Conservation (phyloP, 1,140 invertebrate species). For the Popillia japonica region DNA sequence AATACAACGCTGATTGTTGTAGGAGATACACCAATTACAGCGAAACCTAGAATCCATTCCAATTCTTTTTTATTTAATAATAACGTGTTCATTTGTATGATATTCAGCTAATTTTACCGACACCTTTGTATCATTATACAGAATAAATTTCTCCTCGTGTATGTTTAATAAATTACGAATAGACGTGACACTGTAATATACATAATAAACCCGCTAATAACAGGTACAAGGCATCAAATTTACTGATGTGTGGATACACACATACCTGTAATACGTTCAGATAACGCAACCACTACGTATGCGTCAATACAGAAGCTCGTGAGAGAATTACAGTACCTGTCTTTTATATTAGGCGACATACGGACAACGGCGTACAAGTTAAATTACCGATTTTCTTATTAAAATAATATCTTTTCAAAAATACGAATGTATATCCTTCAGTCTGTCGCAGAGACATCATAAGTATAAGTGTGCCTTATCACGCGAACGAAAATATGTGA, state of each 20-base stretch:
- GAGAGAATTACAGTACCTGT: constrained; percentile 30
- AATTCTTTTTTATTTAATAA: neutral
- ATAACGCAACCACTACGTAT: constrained; percentile 5
- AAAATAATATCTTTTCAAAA: constrained; percentile 34
- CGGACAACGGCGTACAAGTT: constrained; percentile 21
- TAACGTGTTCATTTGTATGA: neutral
- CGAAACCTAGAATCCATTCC: too few relatives aligned
- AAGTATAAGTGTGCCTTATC: constrained; percentile 41
- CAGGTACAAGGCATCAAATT: constrained; percentile 18
- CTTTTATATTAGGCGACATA: constrained; percentile 22
- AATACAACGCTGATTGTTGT: too few relatives aligned
- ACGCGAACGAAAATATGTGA: constrained; percentile 46
- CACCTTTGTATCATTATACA: constrained; percentile 9
- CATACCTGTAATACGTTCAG: neutral
- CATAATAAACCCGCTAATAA: neutral
- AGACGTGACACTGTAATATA: constrained; percentile 4
- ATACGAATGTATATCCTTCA: neutral
- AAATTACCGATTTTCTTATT: constrained; percentile 34
- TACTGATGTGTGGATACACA: constrained; percentile 14
- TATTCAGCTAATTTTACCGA: constrained; percentile 2
- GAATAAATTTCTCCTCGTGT: neutral
- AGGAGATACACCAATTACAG: too few relatives aligned
- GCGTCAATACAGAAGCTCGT: constrained; percentile 19
- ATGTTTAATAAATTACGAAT: constrained; percentile 12
- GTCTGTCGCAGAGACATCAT: constrained; percentile 32